Evolutionary conservation across 2,888 invertebrate species (phyloP), one percentile per base, ranked within the genome.

Genomic region (Lordiphosa andalusiaca): DNA sequence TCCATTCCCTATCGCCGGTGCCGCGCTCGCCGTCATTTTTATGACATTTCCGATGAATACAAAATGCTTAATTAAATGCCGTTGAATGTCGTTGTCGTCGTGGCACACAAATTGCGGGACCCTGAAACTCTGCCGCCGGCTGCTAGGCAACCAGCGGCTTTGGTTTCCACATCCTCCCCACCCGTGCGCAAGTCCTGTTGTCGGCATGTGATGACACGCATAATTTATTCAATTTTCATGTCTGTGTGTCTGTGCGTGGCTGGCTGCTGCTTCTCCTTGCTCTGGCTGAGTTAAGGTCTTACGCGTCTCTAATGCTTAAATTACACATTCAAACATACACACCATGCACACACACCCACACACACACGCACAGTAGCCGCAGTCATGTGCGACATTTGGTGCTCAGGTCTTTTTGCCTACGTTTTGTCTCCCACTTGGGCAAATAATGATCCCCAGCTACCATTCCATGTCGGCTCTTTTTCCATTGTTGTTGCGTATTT

Each of bases 61-160:
- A 87, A 86, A 85, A 87, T 86, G 86, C 73, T 86, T 87, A 86
- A 86, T 86, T 86, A 86, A 86, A 86, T 78, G 82, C 66, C 72
- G 59, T 67, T 71, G 69, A 67, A 65, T 59, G 71, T 44, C 41
- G 56, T 53, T 40, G 56, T 52, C 44, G 41, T 53, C 63, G 68
- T 13, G 46, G 54, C 47, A 48, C 81, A 83, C 81, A 73, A 75
- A 75, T 75, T 76, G 76, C 76, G 53, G 4, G 21, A 7, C 13
- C 12, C 50, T 35, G 33, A 36, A 36, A 21, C 5, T 25, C n/a
- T 36, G 23, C 16, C 35, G 16, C 16, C 12, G 39, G 25, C 30
- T 21, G 40, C 39, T 40, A 19, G 50, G 50, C 25, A 49, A 38
- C 49, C 25, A 25, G 39, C 37, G 38, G 38, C 49, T 37, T 37